phyloP scores from a whole-genome alignment of 1,140 invertebrate genomes.

The Apolygus lucorum region DNA sequence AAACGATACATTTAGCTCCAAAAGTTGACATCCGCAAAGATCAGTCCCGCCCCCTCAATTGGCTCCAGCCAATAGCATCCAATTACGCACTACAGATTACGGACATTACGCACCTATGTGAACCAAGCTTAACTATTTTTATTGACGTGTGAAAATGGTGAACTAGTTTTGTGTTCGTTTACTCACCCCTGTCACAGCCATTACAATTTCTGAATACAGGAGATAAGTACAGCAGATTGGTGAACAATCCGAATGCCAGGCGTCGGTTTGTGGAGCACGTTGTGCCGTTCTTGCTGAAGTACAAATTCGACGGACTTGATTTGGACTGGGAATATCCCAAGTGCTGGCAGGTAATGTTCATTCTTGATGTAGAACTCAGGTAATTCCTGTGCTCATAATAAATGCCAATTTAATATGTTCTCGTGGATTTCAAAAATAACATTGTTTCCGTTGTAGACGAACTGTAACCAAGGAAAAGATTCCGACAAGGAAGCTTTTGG shows the following conservation, averaged over 20 bases:
- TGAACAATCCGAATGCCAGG: constrained; percentile 62
- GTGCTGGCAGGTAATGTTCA: constrained; percentile 69
- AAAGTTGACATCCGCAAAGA: no score
- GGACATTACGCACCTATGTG: no score
- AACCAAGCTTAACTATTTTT: no score
- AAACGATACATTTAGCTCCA: no score
- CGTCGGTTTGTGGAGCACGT: constrained; percentile 63
- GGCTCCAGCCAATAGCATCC: no score
- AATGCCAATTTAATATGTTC: constrained; percentile 23
- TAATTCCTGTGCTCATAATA: constrained; percentile 8
- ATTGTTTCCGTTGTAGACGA: constrained; percentile 38
- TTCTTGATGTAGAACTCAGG: not conserved
- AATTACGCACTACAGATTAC: no score
- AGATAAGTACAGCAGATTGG: constrained; percentile 73
- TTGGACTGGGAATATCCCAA: constrained; percentile 88
- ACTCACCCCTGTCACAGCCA: no score
- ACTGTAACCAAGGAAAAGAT: constrained; percentile 71
- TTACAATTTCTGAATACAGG: constrained; percentile 42
- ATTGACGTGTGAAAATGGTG: no score
- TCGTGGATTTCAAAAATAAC: not conserved
- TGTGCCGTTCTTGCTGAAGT: constrained; percentile 66
- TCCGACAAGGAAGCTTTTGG: constrained; percentile 74
- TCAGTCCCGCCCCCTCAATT: no score
- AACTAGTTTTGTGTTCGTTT: no score
- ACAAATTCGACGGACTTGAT: constrained; percentile 79